Base-by-base conservation (phyloP, 2,797 vertebrate genomes). In the Echeneis naucrates region DNA sequence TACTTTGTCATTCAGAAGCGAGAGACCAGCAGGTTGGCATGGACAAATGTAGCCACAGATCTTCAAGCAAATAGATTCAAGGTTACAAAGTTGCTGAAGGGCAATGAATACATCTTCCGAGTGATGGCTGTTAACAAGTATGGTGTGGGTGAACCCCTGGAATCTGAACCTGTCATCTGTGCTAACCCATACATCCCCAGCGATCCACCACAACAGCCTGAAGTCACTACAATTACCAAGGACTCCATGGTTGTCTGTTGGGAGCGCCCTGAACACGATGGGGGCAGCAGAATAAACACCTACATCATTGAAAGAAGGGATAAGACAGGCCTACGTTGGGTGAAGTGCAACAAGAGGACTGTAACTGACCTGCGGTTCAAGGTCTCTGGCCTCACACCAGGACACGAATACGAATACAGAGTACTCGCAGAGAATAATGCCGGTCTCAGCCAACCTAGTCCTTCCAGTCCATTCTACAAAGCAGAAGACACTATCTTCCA, bases 71-170 rank as follows among this genome's bases (percentile, higher is more conserved):
- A 96, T 83, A 97, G 98, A 89, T 92, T 98, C 64, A 99, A 99
- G 83, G 96, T 99, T 73, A 97, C 96, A 48, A 99, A 99, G 88
- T 95, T 99, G 73, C 89, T 99, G 68, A 96, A 98, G 92, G 97
- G 98, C 88, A 99, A 99, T 86, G 98, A 99, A 85, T 99, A 99
- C 1, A 91, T 99, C 59, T 99, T 99, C 89, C 96, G 98, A 90
- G 97, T 98, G 60, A 98, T 99, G 97, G 97, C 97, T 86, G 97
- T 99, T 73, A 99, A 99, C 91, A 99, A 99, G 90, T 98, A 98
- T 1, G 98, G 98, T 40, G 85, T 96, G 75, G 98, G 98, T 82
- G 98, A 99, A 86, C 93, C 97, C 17, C 81, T 97, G 55, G 98
- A 99, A 92, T 98, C 98, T 73, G 94, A 96, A 47, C 93, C 98